Base-by-base conservation (phyloP, 1,140 invertebrate species). In the Chironomus tepperi region DNA sequence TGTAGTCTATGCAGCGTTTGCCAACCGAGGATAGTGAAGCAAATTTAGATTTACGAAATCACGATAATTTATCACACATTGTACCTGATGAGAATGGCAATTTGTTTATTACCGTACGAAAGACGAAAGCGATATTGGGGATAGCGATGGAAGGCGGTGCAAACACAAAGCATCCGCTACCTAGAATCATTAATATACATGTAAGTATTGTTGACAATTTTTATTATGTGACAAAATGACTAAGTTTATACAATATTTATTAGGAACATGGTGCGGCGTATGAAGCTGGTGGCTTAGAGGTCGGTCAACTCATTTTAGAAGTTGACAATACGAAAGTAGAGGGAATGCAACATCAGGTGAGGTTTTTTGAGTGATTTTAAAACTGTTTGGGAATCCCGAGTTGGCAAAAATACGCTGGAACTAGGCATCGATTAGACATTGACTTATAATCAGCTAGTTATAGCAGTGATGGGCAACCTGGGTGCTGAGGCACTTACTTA, bases 61-160 rank as follows among this genome's bases (percentile, higher is more conserved):
- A 86, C 75, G 86, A 87, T 77, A 86, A 89, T 80, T 86, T 87
- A 74, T 88, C 88, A 77, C 83, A 89, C 79, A 90, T 93, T 76
- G 88, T 92, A 79, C 87, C 90, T 77, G 92, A 94, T 84, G 89
- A 92, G 81, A 91, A 93, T 83, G 93, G 93, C 75, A 92, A 93
- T 83, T 87, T 93, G 78, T 87, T 92, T 79, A 91, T 94, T 79
- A 92, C 89, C 75, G 92, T 95, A 76, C 93, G 90, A 83, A 98
- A 98, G 84, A 94, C 90, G 18, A 96, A 96, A 84, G 93, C 95
- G 65, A 94, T 95, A 79, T 87, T 98, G 77, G 96, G 96, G 76
- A 95, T 98, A 78, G 96, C 95, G 73, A 98, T 98, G 78, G 96
- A 98, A 86, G 97, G 97, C 75, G 97, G 97, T 73, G 91, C 92